Percentiles rank a stretch among this genome's conserved stretches.
These are phyloP conservation scores for Nasonia oneida DNA, from an alignment of 2,888 invertebrate genomes.

Conservation along the genomic window DNA sequence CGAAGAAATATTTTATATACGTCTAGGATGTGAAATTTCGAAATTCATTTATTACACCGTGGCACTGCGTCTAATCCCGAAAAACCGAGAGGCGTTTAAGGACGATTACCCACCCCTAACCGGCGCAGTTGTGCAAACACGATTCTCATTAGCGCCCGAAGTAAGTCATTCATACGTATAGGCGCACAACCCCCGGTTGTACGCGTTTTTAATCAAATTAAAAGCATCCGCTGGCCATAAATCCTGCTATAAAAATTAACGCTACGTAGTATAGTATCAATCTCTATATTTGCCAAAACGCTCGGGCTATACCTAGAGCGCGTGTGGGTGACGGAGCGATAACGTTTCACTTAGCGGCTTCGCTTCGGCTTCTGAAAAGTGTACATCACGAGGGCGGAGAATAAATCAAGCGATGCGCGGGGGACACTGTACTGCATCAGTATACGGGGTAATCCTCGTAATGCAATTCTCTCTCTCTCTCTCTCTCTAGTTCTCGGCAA, in stretches of 20 bases:
- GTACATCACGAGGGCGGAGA: slow-evolving; percentile 22
- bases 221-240: slow-evolving; percentile 23
- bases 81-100: slow-evolving; percentile 8
- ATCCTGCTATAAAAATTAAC: slow-evolving; percentile 53
- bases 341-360: slow-evolving; percentile 31
- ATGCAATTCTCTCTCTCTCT: slow-evolving; percentile 52
- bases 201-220: slow-evolving; percentile 49
- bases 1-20: not conserved
- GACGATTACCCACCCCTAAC: not conserved
- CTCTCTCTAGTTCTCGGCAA: slow-evolving; percentile 11
- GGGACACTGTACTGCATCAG: not conserved
- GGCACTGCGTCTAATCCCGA: not conserved
- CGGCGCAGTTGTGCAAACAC: not conserved
- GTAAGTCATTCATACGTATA: not conserved
- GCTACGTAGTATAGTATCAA: not conserved
- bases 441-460: slow-evolving; percentile 39
- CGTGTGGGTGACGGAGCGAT: not conserved
- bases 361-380: slow-evolving; percentile 36
- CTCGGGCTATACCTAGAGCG: not conserved
- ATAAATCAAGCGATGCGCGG: slow-evolving; percentile 42
- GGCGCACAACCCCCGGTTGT: not conserved
- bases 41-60: no score
- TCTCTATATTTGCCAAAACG: slow-evolving; percentile 12
- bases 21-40: no score
- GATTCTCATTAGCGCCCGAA: slow-evolving; percentile 17